Percentiles rank a stretch among this genome's conserved stretches.
Evolutionary conservation across 2,113 vertebrate genomes (phyloP).

Genomic region (Callopanchax toddi): DNA sequence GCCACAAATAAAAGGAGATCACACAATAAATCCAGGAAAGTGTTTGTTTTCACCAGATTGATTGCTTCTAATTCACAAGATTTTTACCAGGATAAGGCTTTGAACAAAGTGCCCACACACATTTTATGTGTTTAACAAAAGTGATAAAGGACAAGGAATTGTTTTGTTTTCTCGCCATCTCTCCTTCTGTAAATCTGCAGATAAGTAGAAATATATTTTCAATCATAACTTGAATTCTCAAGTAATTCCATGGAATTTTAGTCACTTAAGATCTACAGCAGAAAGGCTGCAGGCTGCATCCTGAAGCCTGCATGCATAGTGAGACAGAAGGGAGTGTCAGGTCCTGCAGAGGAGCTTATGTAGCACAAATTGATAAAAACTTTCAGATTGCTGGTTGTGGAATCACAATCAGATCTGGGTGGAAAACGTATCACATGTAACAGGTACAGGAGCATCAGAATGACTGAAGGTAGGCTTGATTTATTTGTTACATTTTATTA

Average conservation of each 20-base stretch:
- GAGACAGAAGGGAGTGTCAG: too few relatives aligned
- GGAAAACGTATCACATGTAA: too few relatives aligned
- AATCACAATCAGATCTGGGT: too few relatives aligned
- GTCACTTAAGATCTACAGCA: background rate
- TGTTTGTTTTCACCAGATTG: conserved; percentile 51
- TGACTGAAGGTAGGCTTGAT: too few relatives aligned
- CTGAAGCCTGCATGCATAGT: background rate
- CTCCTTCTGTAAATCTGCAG: background rate
- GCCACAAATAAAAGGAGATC: conserved; percentile 16
- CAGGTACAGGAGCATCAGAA: too few relatives aligned
- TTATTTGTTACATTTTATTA: too few relatives aligned
- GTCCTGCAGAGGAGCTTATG: too few relatives aligned
- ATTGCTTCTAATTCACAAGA: conserved; percentile 50
- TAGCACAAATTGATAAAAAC: too few relatives aligned
- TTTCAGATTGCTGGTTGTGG: too few relatives aligned
- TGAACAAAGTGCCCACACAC: conserved; percentile 55
- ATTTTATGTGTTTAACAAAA: conserved; percentile 48
- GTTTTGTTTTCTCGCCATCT: conserved; percentile 22
- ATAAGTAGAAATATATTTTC: conserved; percentile 1
- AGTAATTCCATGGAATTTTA: background rate
- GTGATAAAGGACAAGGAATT: conserved; percentile 20
- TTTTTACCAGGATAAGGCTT: conserved; percentile 43
- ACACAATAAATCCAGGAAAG: conserved; percentile 9
- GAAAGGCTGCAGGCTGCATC: background rate
- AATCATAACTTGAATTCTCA: background rate